Percentiles rank a stretch among this genome's conserved stretches.
Conservation (phyloP, 1,140 invertebrate species). For the Eupeodes corollae region DNA sequence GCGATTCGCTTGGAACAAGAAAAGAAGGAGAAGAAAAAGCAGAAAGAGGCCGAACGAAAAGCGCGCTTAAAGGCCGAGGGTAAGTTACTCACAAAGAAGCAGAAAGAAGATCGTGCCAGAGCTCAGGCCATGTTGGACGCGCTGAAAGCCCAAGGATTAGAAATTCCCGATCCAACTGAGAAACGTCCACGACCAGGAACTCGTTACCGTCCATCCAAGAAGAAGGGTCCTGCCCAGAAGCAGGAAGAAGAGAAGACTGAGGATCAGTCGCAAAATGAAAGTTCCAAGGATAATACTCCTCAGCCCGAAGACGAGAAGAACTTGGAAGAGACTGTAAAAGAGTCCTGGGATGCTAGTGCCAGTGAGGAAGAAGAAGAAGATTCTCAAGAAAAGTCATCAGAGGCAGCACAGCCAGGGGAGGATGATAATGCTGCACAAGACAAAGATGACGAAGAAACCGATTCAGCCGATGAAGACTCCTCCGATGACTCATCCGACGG, state of each 20-base stretch:
- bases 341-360: constrained; percentile 69
- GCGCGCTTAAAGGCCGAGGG: constrained; percentile 90
- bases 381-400: constrained; percentile 15
- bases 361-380: constrained; percentile 32
- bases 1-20: constrained; percentile 72
- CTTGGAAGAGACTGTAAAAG: constrained; percentile 56
- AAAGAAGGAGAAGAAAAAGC: constrained; percentile 80
- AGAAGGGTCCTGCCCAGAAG: constrained; percentile 37
- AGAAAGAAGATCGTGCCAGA: constrained; percentile 77
- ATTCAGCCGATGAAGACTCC: constrained; percentile 38
- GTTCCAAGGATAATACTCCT: constrained; percentile 32
- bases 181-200: constrained; percentile 60
- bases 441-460: constrained; percentile 43
- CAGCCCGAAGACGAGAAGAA: constrained; percentile 41
- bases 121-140: constrained; percentile 80
- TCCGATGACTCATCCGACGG: constrained; percentile 9
- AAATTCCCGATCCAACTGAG: constrained; percentile 47
- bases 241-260: constrained; percentile 40
- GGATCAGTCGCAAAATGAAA: constrained; percentile 20
- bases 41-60: constrained; percentile 89
- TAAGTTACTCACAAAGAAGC: constrained; percentile 83
- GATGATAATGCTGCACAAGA: constrained; percentile 30
- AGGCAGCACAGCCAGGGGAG: constrained; percentile 39
- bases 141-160: constrained; percentile 73
- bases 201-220: constrained; percentile 60